Percentiles rank a stretch among this genome's conserved stretches.
These are phyloP conservation scores for Acrossocheilus fasciatus DNA, from an alignment of 2,797 vertebrate genomes.

Conservation along the genomic window DNA sequence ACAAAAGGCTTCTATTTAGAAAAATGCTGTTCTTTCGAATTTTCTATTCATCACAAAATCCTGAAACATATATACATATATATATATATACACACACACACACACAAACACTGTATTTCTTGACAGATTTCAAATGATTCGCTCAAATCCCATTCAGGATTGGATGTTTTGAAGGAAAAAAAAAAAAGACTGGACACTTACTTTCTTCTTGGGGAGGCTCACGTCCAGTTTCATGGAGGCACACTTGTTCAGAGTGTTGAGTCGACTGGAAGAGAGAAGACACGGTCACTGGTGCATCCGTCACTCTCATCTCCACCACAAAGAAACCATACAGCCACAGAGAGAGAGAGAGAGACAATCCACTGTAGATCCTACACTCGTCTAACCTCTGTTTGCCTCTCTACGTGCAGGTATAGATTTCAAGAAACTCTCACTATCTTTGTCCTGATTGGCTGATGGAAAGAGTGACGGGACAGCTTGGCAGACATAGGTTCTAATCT, in stretches of 20 bases:
- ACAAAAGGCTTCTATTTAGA: not conserved
- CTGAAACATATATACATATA: not conserved
- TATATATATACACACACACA: not conserved
- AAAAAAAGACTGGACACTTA: slow-evolving; percentile 70
- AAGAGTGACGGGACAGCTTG: slow-evolving; percentile 7
- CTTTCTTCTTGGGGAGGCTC: slow-evolving; percentile 95
- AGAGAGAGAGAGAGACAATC: slow-evolving; percentile 11
- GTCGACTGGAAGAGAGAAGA: slow-evolving; percentile 84
- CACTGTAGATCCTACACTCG: slow-evolving; percentile 22
- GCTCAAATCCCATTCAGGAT: not conserved
- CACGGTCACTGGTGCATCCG: slow-evolving; percentile 42
- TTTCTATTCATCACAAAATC: not conserved
- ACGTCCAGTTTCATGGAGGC: slow-evolving; percentile 99
- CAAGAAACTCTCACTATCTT: slow-evolving; percentile 34
- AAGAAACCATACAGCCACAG: slow-evolving; percentile 33
- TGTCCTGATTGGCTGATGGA: slow-evolving; percentile 40
- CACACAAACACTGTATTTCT: not conserved
- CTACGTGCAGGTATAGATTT: slow-evolving; percentile 50
- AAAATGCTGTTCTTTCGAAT: not conserved
- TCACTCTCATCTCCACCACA: slow-evolving; percentile 34
- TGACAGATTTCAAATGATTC: not conserved
- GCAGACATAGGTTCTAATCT: slow-evolving; percentile 38
- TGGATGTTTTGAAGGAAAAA: not conserved
- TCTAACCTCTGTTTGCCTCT: slow-evolving; percentile 37
- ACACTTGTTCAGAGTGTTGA: slow-evolving; percentile 97